A percentile compares a stretch with the other conserved stretches of the same genome.
These are phyloP conservation scores for Nylanderia fulva DNA, from an alignment of 1,140 invertebrate genomes.

Conservation along the genomic window DNA sequence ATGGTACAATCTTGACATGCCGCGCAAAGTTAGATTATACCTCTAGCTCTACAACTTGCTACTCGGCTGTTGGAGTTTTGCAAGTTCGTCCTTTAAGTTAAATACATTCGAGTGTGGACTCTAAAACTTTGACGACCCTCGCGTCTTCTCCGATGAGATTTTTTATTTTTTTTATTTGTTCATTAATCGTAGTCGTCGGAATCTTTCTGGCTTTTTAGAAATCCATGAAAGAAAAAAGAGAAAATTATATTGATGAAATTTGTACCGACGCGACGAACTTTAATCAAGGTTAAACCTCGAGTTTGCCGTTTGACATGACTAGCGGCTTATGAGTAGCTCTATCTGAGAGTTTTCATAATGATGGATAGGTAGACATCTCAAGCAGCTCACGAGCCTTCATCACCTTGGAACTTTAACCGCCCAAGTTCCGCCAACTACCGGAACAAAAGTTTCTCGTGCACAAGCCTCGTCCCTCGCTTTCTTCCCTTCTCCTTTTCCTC, in stretches of 20 bases:
- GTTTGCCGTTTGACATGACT: slow-evolving; percentile 52
- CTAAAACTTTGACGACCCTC: slow-evolving; percentile 40
- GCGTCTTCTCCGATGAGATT: neutral
- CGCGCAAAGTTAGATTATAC: slow-evolving; percentile 72
- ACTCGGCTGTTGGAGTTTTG: slow-evolving; percentile 52
- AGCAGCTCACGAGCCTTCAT: slow-evolving; percentile 28
- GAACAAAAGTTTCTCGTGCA: slow-evolving; percentile 37
- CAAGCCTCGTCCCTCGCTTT: neutral
- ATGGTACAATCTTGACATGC: slow-evolving; percentile 67
- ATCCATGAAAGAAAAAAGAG: neutral
- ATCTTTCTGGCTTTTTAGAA: slow-evolving; percentile 2
- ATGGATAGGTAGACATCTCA: slow-evolving; percentile 44
- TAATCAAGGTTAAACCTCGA: slow-evolving; percentile 34
- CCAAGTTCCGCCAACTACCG: slow-evolving; percentile 15
- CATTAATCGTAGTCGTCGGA: neutral
- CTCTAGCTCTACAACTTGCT: slow-evolving; percentile 41
- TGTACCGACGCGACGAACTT: neutral
- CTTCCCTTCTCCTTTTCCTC: too few species aligned
- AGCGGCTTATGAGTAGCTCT: slow-evolving; percentile 37
- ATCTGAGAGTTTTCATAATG: neutral
- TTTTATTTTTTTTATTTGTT: slow-evolving; percentile 6
- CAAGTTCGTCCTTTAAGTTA: slow-evolving; percentile 34
- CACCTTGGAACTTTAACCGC: slow-evolving; percentile 36
- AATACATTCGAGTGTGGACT: slow-evolving; percentile 48
- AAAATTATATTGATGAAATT: neutral